These are phyloP conservation scores for Hippotragus niger DNA, from an alignment of 2,113 vertebrate genomes.

Conservation along the genomic window DNA sequence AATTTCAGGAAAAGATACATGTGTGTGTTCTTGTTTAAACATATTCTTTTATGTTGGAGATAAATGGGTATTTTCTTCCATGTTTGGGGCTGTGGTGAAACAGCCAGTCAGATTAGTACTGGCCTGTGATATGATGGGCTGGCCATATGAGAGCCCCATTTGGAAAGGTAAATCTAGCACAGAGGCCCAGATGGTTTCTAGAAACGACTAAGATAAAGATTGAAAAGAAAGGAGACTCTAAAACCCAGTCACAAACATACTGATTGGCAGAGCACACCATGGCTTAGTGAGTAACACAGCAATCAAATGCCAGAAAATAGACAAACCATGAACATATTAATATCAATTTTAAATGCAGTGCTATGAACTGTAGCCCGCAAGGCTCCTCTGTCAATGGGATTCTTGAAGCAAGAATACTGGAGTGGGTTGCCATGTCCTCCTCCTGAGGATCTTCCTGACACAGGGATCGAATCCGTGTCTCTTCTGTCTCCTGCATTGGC, in stretches of 20 bases:
- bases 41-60: background rate
- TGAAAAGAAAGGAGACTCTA: background rate
- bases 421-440: background rate
- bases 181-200: background rate
- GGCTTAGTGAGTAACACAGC: background rate
- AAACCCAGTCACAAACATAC: background rate
- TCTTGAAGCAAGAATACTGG: background rate
- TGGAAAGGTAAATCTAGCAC: background rate
- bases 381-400: background rate
- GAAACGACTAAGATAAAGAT: background rate
- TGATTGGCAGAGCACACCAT: background rate
- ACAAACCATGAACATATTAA: background rate
- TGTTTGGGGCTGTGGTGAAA: background rate
- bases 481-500: background rate
- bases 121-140: background rate
- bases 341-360: background rate
- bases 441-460: background rate
- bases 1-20: background rate
- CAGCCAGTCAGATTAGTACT: background rate
- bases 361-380: background rate
- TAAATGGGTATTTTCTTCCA: background rate
- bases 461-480: background rate
- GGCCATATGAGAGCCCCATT: background rate
- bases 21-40: background rate
- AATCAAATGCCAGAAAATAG: background rate